Conservation (phyloP, 2,113 vertebrate genomes). For the Chaetorhynchus papuensis region DNA sequence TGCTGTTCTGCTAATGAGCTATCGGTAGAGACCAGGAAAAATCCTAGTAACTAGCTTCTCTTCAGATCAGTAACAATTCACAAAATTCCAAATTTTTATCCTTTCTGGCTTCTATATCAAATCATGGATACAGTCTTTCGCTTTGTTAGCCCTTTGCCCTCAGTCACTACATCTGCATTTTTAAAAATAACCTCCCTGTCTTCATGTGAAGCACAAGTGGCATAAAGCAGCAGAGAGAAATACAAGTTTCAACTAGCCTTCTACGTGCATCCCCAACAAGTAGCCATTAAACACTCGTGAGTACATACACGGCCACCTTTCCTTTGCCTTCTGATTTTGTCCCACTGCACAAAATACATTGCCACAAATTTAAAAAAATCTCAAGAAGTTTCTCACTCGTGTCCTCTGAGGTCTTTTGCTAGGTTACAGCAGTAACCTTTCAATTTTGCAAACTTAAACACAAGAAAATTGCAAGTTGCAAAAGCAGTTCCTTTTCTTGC, state of each 20-base stretch:
- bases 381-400: not conserved
- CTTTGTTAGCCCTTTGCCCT: not conserved
- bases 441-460: not conserved
- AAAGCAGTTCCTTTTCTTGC: not conserved
- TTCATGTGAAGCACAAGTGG: not conserved
- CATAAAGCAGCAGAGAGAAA: not conserved
- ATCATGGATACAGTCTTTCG: not conserved
- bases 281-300: not conserved
- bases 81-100: not conserved
- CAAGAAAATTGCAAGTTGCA: not conserved
- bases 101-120: not conserved
- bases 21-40: not conserved
- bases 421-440: not conserved
- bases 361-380: not conserved
- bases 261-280: not conserved
- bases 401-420: not conserved
- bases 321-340: not conserved
- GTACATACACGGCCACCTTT: not conserved
- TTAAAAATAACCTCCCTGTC: not conserved
- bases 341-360: not conserved
- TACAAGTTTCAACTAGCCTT: not conserved
- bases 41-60: not conserved
- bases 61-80: not conserved
- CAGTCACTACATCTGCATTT: not conserved
- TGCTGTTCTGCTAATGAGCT: slow-evolving; percentile 20